A percentile compares a stretch with the other conserved stretches of the same genome.
Evolutionary conservation across 2,797 vertebrate genomes (phyloP).

Genomic region (Oreonectes daqikongensis): DNA sequence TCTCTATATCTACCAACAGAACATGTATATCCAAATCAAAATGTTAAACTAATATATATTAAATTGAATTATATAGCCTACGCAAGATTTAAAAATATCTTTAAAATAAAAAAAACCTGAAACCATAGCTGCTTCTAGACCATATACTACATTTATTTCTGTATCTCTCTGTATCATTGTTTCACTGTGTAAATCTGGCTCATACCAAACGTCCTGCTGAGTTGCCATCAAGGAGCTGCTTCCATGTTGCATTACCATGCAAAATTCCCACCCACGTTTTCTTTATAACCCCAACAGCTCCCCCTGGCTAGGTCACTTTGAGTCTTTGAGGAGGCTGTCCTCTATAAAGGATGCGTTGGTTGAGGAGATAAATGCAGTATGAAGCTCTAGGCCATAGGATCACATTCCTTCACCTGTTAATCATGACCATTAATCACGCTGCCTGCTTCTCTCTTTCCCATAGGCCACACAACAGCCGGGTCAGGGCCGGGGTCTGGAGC

Average conservation of each 20-base stretch:
- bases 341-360: conserved; percentile 39
- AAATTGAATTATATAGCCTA: too few species aligned
- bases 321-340: conserved; percentile 38
- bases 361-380: conserved; percentile 64
- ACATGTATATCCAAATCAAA: too few species aligned
- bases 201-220: neutral
- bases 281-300: neutral
- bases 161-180: too few species aligned
- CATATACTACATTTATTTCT: too few species aligned
- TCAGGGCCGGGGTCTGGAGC: conserved; percentile 35
- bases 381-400: conserved; percentile 64
- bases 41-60: too few species aligned
- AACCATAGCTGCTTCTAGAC: too few species aligned
- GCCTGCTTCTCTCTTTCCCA: conserved; percentile 42
- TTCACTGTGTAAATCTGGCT: neutral
- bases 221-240: neutral
- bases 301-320: conserved; percentile 40
- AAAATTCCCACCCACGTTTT: conserved; percentile 19
- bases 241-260: conserved; percentile 30
- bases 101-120: too few species aligned
- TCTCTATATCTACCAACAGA: too few species aligned
- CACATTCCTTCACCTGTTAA: conserved; percentile 68
- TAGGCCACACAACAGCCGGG: conserved; percentile 41
- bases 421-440: conserved; percentile 72
- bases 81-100: too few species aligned